A percentile compares a stretch with the other conserved stretches of the same genome.
Conservation (phyloP, 2,888 invertebrate species). For the Ephialtes manifestator region DNA sequence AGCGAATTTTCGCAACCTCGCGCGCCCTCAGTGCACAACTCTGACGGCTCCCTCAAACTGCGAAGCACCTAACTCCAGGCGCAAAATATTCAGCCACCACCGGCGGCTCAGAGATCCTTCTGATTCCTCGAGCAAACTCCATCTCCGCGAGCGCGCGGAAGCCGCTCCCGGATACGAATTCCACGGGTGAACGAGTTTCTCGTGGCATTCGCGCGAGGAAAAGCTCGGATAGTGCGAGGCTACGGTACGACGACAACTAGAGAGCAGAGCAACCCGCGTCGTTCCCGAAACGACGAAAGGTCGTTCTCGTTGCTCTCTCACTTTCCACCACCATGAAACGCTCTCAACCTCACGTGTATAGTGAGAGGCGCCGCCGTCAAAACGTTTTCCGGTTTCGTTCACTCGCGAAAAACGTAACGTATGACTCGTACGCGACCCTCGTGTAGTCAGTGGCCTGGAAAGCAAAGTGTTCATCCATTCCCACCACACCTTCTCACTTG, state of each 20-base stretch:
- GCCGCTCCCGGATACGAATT: conserved; percentile 44
- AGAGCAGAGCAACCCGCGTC: conserved; percentile 2
- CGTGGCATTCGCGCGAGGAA: conserved; percentile 39
- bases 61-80: conserved; percentile 15
- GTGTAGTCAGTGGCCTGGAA: conserved; percentile 38
- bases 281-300: conserved; percentile 11
- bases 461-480: conserved; percentile 27
- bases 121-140: conserved; percentile 61
- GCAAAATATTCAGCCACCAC: conserved; percentile 48
- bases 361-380: conserved; percentile 1
- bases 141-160: conserved; percentile 34
- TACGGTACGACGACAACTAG: conserved; percentile 18
- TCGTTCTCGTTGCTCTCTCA: conserved; percentile 15
- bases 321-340: background rate
- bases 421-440: conserved; percentile 3
- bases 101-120: conserved; percentile 35
- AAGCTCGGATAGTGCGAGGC: conserved; percentile 39
- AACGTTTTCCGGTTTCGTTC: conserved; percentile 20
- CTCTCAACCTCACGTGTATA: conserved; percentile 17
- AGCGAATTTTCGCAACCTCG: conserved; percentile 27
- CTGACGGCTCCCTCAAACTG: conserved; percentile 11
- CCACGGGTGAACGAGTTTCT: conserved; percentile 58
- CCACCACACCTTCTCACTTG: background rate
- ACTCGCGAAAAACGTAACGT: conserved; percentile 38
- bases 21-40: background rate